These are phyloP conservation scores for Galleria mellonella DNA, from an alignment of 1,140 invertebrate species.

Conservation along the genomic window DNA sequence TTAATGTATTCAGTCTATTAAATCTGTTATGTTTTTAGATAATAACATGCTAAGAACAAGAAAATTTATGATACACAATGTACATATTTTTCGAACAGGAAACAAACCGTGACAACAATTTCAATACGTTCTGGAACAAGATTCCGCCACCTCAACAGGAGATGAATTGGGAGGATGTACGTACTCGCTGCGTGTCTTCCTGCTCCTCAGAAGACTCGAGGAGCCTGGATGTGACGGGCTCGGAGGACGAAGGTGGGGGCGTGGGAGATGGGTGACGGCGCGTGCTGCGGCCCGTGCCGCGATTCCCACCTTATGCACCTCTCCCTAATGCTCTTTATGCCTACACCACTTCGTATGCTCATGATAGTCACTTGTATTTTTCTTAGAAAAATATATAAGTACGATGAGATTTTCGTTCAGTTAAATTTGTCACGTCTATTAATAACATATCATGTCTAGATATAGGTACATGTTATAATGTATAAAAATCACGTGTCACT, in stretches of 20 bases:
- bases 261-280: slow-evolving; percentile 63
- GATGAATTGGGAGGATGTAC: slow-evolving; percentile 40
- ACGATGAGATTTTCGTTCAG: too few relatives aligned
- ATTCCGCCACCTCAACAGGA: slow-evolving; percentile 44
- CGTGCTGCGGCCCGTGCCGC: slow-evolving; percentile 70
- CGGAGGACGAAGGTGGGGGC: slow-evolving; percentile 56
- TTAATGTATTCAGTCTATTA: too few relatives aligned
- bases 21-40: too few relatives aligned
- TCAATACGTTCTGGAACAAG: slow-evolving; percentile 69
- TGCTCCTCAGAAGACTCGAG: slow-evolving; percentile 67
- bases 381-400: slow-evolving; percentile 26
- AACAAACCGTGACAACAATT: slow-evolving; percentile 51
- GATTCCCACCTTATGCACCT: slow-evolving; percentile 47
- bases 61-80: too few relatives aligned
- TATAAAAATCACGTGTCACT: too few relatives aligned
- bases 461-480: too few relatives aligned
- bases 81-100: slow-evolving; percentile 27
- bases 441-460: too few relatives aligned
- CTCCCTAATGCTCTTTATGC: slow-evolving; percentile 34
- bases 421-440: too few relatives aligned
- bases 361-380: slow-evolving; percentile 47
- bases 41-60: too few relatives aligned
- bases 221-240: slow-evolving; percentile 69
- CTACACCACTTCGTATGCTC: slow-evolving; percentile 33
- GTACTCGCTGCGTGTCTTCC: slow-evolving; percentile 41